Evolutionary conservation across 1,140 invertebrate genomes (phyloP).

Genomic region (Acromyrmex charruanus): DNA sequence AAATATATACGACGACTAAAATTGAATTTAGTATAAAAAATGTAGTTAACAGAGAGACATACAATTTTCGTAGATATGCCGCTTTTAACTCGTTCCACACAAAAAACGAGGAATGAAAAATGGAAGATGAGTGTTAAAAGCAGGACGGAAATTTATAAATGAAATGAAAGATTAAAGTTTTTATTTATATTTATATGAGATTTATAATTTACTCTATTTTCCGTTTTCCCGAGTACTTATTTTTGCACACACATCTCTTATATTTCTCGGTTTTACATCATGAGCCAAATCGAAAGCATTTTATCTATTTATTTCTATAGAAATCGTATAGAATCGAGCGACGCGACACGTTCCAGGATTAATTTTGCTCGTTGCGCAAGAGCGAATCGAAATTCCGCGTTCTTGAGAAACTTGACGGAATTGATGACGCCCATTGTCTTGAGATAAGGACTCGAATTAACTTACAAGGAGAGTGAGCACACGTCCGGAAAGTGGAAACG

Average conservation of each 20-base stretch:
- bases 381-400: slow-evolving; percentile 43
- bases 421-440: slow-evolving; percentile 51
- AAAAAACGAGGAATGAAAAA: slow-evolving; percentile 2
- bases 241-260: neutral
- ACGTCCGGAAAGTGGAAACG: slow-evolving; percentile 34
- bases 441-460: slow-evolving; percentile 51
- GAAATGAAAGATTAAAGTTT: slow-evolving; percentile 36
- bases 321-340: neutral
- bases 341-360: slow-evolving; percentile 8
- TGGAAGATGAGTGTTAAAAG: neutral
- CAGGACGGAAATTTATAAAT: slow-evolving; percentile 3
- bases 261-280: neutral
- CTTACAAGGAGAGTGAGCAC: slow-evolving; percentile 37
- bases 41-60: neutral
- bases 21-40: slow-evolving; percentile 19
- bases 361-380: slow-evolving; percentile 7
- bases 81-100: neutral
- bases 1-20: neutral
- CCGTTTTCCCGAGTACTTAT: neutral
- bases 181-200: neutral
- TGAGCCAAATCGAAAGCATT: neutral
- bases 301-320: neutral
- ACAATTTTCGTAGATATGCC: slow-evolving; percentile 12
- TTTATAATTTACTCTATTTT: slow-evolving; percentile 2
- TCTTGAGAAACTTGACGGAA: slow-evolving; percentile 53